Evolutionary conservation across 2,113 vertebrate genomes (phyloP).

Genomic region (Carettochelys insculpta): DNA sequence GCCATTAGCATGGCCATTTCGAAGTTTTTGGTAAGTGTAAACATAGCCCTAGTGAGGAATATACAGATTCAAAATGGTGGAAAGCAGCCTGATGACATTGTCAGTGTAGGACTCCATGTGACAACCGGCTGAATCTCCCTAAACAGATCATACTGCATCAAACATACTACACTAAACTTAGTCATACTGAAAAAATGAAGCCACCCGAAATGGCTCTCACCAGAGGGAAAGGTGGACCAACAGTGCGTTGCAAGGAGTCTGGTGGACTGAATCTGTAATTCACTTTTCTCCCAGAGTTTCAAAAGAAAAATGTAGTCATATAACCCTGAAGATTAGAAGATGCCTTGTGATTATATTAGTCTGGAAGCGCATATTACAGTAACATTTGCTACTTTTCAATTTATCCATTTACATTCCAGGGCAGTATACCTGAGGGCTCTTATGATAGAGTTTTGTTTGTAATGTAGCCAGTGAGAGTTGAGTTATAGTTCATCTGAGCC

Average conservation of each 20-base stretch:
- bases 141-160: accelerated
- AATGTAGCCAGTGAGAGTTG: neutral
- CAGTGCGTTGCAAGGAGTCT: neutral
- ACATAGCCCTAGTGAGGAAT: neutral
- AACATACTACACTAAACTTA: neutral
- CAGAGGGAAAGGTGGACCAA: neutral
- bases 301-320: neutral
- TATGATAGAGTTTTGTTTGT: neutral
- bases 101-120: neutral
- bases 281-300: neutral
- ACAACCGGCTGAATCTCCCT: neutral
- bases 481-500: constrained; percentile 13
- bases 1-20: too few species aligned
- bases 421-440: neutral
- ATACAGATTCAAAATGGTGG: neutral
- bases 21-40: too few species aligned
- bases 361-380: neutral
- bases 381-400: neutral
- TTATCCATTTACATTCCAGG: neutral
- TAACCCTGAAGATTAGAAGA: neutral
- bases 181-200: neutral
- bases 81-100: neutral
- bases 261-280: neutral
- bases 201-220: neutral
- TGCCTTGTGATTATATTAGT: neutral